Percentiles rank a stretch among this genome's conserved stretches.
These are phyloP conservation scores for Geodia barretti DNA, from an alignment of 37 sponge, comb jelly and placozoan species.

Conservation along the genomic window DNA sequence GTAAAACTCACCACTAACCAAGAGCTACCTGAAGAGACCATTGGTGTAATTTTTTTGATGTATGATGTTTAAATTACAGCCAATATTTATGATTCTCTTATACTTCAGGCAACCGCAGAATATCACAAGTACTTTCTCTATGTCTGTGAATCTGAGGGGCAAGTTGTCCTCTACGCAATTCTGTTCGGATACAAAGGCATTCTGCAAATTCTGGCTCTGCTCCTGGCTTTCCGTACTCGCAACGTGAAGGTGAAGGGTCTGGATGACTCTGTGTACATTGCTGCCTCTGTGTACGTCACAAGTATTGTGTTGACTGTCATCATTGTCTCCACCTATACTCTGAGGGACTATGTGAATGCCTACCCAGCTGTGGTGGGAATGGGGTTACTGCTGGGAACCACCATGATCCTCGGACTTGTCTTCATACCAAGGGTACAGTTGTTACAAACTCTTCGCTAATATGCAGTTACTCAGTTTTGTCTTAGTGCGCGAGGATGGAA, in stretches of 20 bases:
- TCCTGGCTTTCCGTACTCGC: conserved; percentile 33
- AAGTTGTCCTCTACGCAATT: too few species aligned
- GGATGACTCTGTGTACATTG: conserved; percentile 30
- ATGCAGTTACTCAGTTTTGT: too few species aligned
- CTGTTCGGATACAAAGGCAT: too few species aligned
- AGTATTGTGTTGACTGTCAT: conserved; percentile 3
- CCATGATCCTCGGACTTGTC: conserved; percentile 23
- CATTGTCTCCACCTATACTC: not conserved
- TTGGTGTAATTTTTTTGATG: not conserved
- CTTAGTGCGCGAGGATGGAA: too few species aligned
- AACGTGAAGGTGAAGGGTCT: conserved; percentile 36
- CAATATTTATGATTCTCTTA: too few species aligned
- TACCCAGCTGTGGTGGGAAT: not conserved
- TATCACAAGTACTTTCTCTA: too few species aligned
- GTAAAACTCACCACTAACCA: not conserved
- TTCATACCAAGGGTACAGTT: conserved; percentile 41
- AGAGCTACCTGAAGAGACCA: not conserved
- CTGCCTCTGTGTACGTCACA: conserved; percentile 32
- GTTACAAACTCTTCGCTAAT: too few species aligned
- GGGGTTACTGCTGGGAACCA: not conserved
- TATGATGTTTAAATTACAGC: too few species aligned
- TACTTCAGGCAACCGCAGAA: too few species aligned
- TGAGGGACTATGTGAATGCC: conserved; percentile 15
- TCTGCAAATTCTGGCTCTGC: too few species aligned
- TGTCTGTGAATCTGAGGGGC: too few species aligned